Evolutionary conservation across 1,140 invertebrate genomes (phyloP).

Genomic region (Papilio aristodemus): DNA sequence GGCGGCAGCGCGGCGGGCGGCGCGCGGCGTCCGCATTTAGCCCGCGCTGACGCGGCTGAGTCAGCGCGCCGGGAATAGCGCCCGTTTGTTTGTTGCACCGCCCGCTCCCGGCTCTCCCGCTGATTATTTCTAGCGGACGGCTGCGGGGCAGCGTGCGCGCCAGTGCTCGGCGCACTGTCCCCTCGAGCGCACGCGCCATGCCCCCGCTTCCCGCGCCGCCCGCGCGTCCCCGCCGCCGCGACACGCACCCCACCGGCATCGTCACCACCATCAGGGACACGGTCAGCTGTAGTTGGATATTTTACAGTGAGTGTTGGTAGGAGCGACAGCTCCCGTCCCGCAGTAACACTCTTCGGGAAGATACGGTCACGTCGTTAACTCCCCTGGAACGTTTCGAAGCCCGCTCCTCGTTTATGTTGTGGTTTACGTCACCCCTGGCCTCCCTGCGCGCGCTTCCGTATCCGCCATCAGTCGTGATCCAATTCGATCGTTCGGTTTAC

Average conservation of each 20-base stretch:
- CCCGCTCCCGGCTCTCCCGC: conserved; percentile 78
- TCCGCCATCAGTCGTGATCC: conserved; percentile 14
- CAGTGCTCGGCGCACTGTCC: conserved; percentile 66
- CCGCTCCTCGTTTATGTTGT: conserved; percentile 22
- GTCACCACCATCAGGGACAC: conserved; percentile 81
- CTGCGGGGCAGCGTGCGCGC: conserved; percentile 46
- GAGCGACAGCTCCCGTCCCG: conserved; percentile 38
- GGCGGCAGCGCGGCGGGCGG: conserved; percentile 78
- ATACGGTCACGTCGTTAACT: conserved; percentile 41
- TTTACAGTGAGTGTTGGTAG: conserved; percentile 80
- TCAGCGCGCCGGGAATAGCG: conserved; percentile 76
- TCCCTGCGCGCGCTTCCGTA: conserved; percentile 4
- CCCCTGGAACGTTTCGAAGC: not conserved
- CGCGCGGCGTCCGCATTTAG: conserved; percentile 77
- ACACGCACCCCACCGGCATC: conserved; percentile 80
- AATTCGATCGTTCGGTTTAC: conserved; percentile 8
- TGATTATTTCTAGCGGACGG: conserved; percentile 66
- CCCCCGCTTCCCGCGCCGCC: conserved; percentile 67
- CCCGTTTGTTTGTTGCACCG: conserved; percentile 78
- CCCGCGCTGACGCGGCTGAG: conserved; percentile 72
- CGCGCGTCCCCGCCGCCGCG: conserved; percentile 70
- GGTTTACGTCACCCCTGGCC: conserved; percentile 26
- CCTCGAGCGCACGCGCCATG: conserved; percentile 65
- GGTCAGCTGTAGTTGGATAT: conserved; percentile 83
- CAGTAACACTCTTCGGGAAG: conserved; percentile 42